These are phyloP conservation scores for Trematocara macrostoma DNA, from an alignment of 2,113 vertebrate genomes.

Conservation along the genomic window DNA sequence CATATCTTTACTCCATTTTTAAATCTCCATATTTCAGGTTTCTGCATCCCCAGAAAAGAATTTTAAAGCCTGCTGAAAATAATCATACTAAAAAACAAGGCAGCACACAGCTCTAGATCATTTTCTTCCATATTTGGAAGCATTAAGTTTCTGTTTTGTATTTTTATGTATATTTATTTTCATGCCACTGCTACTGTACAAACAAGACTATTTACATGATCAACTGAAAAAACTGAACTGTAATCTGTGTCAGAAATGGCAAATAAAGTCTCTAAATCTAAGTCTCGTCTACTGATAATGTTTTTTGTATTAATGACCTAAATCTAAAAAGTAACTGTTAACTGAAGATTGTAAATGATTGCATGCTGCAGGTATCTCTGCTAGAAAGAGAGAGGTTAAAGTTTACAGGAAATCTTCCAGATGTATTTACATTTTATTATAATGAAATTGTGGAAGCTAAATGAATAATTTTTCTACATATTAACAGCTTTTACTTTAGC, in stretches of 20 bases:
- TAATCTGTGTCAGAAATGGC: slow-evolving; percentile 56
- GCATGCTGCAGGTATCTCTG: background rate
- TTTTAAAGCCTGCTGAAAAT: slow-evolving; percentile 32
- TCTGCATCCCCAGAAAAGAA: background rate
- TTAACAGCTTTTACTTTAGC: rapidly evolving
- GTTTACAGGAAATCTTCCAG: background rate
- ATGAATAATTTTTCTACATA: background rate
- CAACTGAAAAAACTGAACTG: slow-evolving; percentile 42
- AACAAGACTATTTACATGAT: slow-evolving; percentile 47
- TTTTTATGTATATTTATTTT: slow-evolving; percentile 73
- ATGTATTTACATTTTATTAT: background rate
- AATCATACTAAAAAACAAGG: background rate
- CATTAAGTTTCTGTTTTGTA: slow-evolving; percentile 44
- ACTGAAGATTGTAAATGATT: rapidly evolving
- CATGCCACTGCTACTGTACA: slow-evolving; percentile 44
- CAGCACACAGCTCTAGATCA: slow-evolving; percentile 49
- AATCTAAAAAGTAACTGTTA: rapidly evolving
- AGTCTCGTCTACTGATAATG: background rate
- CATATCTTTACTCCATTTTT: background rate
- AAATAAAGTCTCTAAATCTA: slow-evolving; percentile 56
- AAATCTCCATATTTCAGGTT: background rate
- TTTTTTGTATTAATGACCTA: background rate
- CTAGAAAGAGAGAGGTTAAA: background rate
- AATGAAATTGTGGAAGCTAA: background rate
- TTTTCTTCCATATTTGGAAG: slow-evolving; percentile 79